Base-by-base conservation (phyloP, 2,113 vertebrate species). In the Geothlypis trichas region DNA sequence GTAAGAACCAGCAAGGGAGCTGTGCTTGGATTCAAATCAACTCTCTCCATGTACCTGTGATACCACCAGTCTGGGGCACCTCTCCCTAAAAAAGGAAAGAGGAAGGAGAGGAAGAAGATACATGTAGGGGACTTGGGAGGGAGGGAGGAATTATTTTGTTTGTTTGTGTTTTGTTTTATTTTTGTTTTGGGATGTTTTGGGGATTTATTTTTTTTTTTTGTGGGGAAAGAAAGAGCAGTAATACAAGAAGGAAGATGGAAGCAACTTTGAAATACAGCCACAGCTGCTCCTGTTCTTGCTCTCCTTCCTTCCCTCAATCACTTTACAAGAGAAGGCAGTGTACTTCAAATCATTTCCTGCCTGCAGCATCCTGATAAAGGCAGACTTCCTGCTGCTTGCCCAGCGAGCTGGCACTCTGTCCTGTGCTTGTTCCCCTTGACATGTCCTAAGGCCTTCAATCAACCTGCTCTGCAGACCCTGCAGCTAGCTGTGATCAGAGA, bases 351-450 rank as follows among this genome's bases (percentile, higher is more conserved):
- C 20, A 93, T 87, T 95, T 97, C 96, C 96, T 97, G 93, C 85
- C 96, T 96, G 94, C 84, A 96, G 95, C 96, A 94, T 96, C 93
- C 90, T 93, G 95, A 96, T 95, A 96, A 97, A 96, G 86, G 52
- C 90, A 94, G 88, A 66, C 66, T 97, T 96, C 95, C 95, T 95
- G 83, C 88, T 52, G 49, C 82, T 81, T 90, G 88, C 88, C 92
- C 69, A 57, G 61, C 0, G 2, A 92, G 90, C 76, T 95, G 91
- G 93, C 84, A 49, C 49, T 96, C 95, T 87, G 91, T 94, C 96
- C 95, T 94, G 14, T 26, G 59, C 85, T 94, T 92, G 83, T 65
- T 95, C 86, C 54, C 76, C 83, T 92, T 90, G 79, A 94, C 92
- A 78, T 61, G 88, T 93, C 86, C 90, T 93, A 41, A 90, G 95